These are phyloP conservation scores for Tenodera sinensis DNA, from an alignment of 2,888 invertebrate genomes.

Conservation along the genomic window DNA sequence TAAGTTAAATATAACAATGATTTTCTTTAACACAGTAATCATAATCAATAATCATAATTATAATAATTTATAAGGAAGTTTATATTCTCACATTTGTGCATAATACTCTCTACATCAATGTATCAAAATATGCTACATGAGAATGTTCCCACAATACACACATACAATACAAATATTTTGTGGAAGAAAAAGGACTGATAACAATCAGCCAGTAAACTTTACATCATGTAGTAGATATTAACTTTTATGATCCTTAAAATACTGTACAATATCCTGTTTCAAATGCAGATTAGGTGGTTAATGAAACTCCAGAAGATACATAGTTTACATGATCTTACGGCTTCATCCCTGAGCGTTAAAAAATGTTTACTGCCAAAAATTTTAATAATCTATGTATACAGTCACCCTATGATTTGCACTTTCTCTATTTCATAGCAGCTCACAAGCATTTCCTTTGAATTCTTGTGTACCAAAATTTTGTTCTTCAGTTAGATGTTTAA, in stretches of 20 bases:
- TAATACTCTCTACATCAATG: not conserved
- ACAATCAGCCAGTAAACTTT: not conserved
- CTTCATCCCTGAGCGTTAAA: not conserved
- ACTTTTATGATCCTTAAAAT: not conserved
- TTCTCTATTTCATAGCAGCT: not conserved
- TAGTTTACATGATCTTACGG: not conserved
- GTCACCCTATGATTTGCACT: not conserved
- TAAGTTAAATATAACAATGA: not conserved
- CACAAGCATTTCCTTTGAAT: not conserved
- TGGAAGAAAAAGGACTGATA: not conserved
- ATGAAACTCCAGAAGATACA: not conserved
- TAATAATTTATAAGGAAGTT: not conserved
- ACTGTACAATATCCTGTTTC: not conserved
- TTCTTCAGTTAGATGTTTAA: too few relatives aligned
- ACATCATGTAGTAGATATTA: not conserved
- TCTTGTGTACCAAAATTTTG: not conserved
- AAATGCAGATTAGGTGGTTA: not conserved
- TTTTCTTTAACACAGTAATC: not conserved
- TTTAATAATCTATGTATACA: not conserved
- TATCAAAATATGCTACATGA: slow-evolving; percentile 3
- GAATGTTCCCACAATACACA: not conserved
- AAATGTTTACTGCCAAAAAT: not conserved
- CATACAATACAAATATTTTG: not conserved
- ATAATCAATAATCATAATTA: not conserved
- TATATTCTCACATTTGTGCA: not conserved